These are phyloP conservation scores for Trichomalopsis sarcophagae DNA, from an alignment of 1,140 invertebrate species.

Conservation along the genomic window DNA sequence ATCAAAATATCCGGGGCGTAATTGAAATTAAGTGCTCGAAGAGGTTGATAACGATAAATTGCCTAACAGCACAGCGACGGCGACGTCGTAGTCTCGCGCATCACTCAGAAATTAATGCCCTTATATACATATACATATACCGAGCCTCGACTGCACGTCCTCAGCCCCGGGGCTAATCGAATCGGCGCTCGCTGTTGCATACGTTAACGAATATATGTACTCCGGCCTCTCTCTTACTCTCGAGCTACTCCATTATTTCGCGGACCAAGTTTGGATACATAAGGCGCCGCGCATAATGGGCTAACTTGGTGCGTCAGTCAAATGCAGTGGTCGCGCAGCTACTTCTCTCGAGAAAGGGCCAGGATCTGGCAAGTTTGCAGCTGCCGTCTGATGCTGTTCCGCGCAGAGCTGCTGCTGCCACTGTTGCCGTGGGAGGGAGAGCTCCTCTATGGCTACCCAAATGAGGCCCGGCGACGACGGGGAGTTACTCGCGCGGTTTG, in stretches of 20 bases:
- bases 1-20: not conserved
- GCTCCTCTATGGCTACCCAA: not conserved
- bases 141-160: not conserved
- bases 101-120: slow-evolving; percentile 17
- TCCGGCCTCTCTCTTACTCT: not conserved
- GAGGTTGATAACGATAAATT: slow-evolving; percentile 36
- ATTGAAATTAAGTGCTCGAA: slow-evolving; percentile 15
- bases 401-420: not conserved
- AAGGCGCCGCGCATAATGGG: slow-evolving; percentile 35
- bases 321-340: slow-evolving; percentile 35
- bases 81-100: not conserved
- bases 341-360: slow-evolving; percentile 20
- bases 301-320: slow-evolving; percentile 35
- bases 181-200: slow-evolving; percentile 31
- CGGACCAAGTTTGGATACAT: slow-evolving; percentile 22
- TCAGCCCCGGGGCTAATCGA: slow-evolving; percentile 18
- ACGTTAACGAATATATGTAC: slow-evolving; percentile 25
- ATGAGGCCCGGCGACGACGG: not conserved
- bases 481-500: not conserved
- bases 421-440: not conserved
- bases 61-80: not conserved
- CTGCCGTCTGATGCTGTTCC: not conserved
- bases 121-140: too few species aligned
- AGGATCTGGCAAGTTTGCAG: not conserved
- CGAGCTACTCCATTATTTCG: slow-evolving; percentile 2